Conservation (phyloP, 2,797 vertebrate species). For the Eleutherodactylus coqui region DNA sequence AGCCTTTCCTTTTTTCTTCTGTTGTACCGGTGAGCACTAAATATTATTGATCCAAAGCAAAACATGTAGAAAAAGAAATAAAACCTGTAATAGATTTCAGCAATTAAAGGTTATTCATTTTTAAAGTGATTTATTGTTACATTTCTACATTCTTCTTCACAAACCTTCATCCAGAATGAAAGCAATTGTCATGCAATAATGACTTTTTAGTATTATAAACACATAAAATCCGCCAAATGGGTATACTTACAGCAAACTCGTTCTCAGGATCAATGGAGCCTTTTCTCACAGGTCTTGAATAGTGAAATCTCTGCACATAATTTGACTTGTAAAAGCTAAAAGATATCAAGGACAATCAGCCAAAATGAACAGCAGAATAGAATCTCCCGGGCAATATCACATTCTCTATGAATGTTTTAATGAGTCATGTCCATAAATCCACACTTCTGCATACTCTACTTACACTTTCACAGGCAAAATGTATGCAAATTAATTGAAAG, state of each 20-base stretch:
- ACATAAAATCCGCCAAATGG: slow-evolving; percentile 30
- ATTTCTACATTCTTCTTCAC: not conserved
- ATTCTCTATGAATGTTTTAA: slow-evolving; percentile 9
- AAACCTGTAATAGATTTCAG: not conserved
- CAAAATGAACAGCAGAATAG: slow-evolving; percentile 29
- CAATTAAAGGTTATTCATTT: not conserved
- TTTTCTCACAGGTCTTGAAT: slow-evolving; percentile 92
- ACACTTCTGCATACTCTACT: slow-evolving; percentile 9
- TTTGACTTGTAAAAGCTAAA: slow-evolving; percentile 97
- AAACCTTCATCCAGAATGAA: slow-evolving; percentile 4
- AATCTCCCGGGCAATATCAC: slow-evolving; percentile 26
- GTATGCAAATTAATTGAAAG: slow-evolving; percentile 45
- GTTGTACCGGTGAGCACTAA: no score
- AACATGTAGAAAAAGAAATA: not conserved
- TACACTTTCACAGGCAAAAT: slow-evolving; percentile 34
- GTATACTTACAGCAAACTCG: slow-evolving; percentile 91
- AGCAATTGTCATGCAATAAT: slow-evolving; percentile 21
- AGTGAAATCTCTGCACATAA: slow-evolving; percentile 94
- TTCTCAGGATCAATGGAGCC: slow-evolving; percentile 93
- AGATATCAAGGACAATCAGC: slow-evolving; percentile 53
- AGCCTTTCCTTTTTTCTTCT: no score
- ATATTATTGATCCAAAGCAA: not conserved
- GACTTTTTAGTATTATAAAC: slow-evolving; percentile 24
- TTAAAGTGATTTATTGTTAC: not conserved
- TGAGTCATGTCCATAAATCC: slow-evolving; percentile 32